A percentile compares a stretch with the other conserved stretches of the same genome.
Evolutionary conservation across 2,797 vertebrate genomes (phyloP).

Genomic region (Hylomyscus alleni): DNA sequence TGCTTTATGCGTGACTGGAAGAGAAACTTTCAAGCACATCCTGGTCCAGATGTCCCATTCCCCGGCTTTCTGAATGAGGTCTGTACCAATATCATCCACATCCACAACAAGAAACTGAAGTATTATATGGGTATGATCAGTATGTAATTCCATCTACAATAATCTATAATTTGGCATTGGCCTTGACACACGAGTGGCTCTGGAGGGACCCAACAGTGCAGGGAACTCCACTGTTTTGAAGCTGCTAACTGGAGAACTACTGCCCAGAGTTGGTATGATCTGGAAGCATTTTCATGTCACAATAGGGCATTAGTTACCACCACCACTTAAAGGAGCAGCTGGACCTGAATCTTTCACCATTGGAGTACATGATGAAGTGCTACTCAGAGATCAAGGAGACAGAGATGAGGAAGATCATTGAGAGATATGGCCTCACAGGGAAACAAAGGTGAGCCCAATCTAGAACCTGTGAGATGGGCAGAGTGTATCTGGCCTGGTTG

Average conservation of each 20-base stretch:
- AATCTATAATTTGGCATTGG: conserved; percentile 97
- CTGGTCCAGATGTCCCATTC: conserved; percentile 98
- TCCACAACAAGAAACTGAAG: conserved; percentile 97
- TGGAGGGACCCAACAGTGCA: not conserved
- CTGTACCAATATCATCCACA: conserved; percentile 98
- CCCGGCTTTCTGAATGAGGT: conserved; percentile 98
- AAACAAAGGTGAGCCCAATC: conserved; percentile 98
- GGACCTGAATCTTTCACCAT: conserved; percentile 96
- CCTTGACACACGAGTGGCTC: not conserved
- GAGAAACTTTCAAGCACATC: conserved; percentile 99
- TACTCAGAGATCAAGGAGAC: conserved; percentile 99
- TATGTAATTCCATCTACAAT: conserved; percentile 96
- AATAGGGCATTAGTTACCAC: conserved; percentile 78
- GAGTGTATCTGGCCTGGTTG: conserved; percentile 93
- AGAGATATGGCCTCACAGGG: conserved; percentile 97
- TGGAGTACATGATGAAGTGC: conserved; percentile 99
- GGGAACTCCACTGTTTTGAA: not conserved
- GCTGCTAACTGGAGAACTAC: not conserved
- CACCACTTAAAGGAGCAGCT: conserved; percentile 99
- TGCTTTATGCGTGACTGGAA: conserved; percentile 98
- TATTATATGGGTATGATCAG: conserved; percentile 98
- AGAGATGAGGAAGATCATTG: conserved; percentile 99
- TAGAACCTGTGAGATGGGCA: conserved; percentile 97
- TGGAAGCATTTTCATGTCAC: not conserved
- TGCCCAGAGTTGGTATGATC: not conserved